Percentiles rank a stretch among this genome's conserved stretches.
These are phyloP conservation scores for Cartodere bifasciata DNA, from an alignment of 2,888 invertebrate species.

Conservation along the genomic window DNA sequence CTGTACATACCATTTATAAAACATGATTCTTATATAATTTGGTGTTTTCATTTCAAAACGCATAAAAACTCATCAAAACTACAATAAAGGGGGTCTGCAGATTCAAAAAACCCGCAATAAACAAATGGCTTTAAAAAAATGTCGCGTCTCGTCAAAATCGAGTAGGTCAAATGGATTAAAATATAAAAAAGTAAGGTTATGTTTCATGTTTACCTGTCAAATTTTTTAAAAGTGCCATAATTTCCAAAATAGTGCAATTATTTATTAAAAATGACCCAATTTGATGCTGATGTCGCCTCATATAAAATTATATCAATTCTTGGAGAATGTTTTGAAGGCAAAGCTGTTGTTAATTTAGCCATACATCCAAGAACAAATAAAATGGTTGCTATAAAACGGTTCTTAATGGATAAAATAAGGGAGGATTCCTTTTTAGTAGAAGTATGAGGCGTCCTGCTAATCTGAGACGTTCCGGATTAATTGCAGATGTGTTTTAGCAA, in stretches of 20 bases:
- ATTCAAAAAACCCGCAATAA: no score
- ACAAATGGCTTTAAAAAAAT: no score
- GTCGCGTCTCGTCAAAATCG: no score
- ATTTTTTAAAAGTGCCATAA: no score
- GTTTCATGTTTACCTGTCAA: no score
- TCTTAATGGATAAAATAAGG: conserved; percentile 58
- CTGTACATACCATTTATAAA: conserved; percentile 25
- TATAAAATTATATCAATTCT: conserved; percentile 56
- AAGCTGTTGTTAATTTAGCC: conserved; percentile 58
- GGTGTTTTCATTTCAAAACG: conserved; percentile 7
- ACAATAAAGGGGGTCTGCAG: no score
- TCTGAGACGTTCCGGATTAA: no score
- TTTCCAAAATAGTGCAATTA: neutral
- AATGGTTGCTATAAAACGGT: conserved; percentile 62
- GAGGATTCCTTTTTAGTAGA: conserved; percentile 45
- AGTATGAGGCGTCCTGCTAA: conserved; percentile 30
- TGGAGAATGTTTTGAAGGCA: conserved; percentile 56
- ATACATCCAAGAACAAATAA: conserved; percentile 51
- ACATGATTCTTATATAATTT: conserved; percentile 16
- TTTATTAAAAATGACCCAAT: neutral
- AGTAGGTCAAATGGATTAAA: no score
- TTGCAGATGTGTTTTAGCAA: conserved; percentile 50
- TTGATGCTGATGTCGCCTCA: conserved; percentile 35
- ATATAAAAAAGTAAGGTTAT: no score
- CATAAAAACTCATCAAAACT: no score